phyloP scores from a whole-genome alignment of 2,888 invertebrate species.

The Phyto melanocephala region DNA sequence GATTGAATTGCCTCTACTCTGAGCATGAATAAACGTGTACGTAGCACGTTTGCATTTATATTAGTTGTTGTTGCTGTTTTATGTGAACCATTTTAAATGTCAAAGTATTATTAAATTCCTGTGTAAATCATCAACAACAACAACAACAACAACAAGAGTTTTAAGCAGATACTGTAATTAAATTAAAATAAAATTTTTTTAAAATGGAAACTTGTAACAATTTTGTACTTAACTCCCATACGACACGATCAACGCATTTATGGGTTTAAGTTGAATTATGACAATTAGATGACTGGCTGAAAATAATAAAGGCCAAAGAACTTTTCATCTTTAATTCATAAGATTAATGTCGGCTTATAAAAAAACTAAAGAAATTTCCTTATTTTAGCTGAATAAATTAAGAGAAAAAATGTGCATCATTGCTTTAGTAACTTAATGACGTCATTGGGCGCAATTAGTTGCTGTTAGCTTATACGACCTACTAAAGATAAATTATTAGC shows the following conservation, averaged over 20 bases:
- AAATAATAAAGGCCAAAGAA: not conserved
- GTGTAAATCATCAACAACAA: not conserved
- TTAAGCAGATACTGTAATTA: slow-evolving; percentile 31
- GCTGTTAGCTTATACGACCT: slow-evolving; percentile 13
- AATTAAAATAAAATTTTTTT: not conserved
- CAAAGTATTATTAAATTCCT: slow-evolving; percentile 58
- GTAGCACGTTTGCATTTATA: not conserved
- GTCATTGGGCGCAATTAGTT: not conserved
- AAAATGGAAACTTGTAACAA: slow-evolving; percentile 27
- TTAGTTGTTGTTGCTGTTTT: not conserved
- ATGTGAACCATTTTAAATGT: slow-evolving; percentile 61
- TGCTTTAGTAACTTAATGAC: not conserved
- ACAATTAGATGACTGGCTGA: slow-evolving; percentile 15
- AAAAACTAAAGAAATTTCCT: slow-evolving; percentile 6
- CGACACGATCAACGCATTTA: not conserved
- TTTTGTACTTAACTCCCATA: slow-evolving; percentile 27
- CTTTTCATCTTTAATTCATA: not conserved
- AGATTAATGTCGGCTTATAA: slow-evolving; percentile 19
- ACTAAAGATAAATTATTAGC: no score
- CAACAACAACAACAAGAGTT: no score
- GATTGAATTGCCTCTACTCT: slow-evolving; percentile 56
- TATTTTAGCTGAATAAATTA: not conserved
- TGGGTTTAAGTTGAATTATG: slow-evolving; percentile 21
- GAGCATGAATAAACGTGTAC: not conserved
- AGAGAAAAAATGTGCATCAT: not conserved